Evolutionary conservation across 2,888 invertebrate species (phyloP), one percentile per base, ranked within the genome.

Genomic region (Pseudococcus viburni): DNA sequence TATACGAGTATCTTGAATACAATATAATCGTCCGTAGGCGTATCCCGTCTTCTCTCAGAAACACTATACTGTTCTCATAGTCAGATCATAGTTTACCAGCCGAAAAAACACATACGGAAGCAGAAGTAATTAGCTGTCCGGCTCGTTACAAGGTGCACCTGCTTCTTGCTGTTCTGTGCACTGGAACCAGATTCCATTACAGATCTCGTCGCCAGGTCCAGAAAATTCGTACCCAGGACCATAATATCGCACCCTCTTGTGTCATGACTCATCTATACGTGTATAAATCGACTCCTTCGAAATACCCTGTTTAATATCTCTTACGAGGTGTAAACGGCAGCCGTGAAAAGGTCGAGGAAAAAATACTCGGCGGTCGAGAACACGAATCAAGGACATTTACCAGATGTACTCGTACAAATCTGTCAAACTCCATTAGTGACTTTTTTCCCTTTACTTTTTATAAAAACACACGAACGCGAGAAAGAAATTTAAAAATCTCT

Each of bases 371-470:
- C 73, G 73, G 73, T 80, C 8, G n/a, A 83, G 46, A 83, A n/a
- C 11, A 46, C 39, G 33, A 11, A 26, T 46, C 42, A 83, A 83
- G 80, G 80, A 83, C 80, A 83, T 83, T 83, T 46, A 83, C 80
- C 80, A 83, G 80, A 83, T 83, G 80, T 83, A 33, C 26, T 33
- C 26, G 26, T 33, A 83, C 80, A 46, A 77, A 77, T 77, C 77
- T 77, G 80, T 83, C 46, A 83, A 83, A 83, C 46, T 83, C 80
- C 46, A 83, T 83, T 83, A 83, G 46, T 83, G 80, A 46, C 39
- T 77, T 39, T 39, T 39, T 39, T 17, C 26, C 17, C 22, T 22
- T 22, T 64, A 22, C 22, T 22, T 59, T 64, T 64, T 64, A 33
- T 33, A 73, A 73, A 83, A 83, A 83, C 33, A 33, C 17, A 83